Conservation (phyloP, 2,113 vertebrate species). For the Lycaon pictus region DNA sequence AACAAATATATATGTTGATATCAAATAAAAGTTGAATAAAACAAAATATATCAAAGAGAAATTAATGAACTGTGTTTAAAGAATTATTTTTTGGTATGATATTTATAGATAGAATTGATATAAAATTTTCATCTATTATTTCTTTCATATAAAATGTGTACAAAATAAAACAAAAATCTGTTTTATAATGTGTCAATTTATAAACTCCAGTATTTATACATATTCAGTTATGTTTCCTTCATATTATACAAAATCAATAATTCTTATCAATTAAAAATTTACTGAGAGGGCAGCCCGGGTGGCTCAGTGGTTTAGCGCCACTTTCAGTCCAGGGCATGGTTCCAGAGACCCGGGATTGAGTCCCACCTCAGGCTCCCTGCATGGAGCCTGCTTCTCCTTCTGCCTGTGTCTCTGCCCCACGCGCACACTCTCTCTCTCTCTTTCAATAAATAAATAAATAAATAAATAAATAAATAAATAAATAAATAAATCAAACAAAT, state of each 20-base stretch:
- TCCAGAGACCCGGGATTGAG: too few relatives aligned
- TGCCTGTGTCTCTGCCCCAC: too few relatives aligned
- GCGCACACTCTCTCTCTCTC: too few relatives aligned
- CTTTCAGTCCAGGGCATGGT: too few relatives aligned
- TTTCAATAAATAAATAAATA: too few relatives aligned
- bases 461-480: too few relatives aligned
- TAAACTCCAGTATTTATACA: not conserved
- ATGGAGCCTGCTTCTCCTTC: too few relatives aligned
- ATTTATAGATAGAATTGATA: slow-evolving; percentile 29
- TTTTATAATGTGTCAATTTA: not conserved
- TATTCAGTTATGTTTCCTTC: not conserved
- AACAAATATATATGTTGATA: not conserved
- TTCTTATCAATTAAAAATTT: not conserved
- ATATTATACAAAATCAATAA: not conserved
- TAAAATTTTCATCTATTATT: not conserved
- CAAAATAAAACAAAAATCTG: not conserved
- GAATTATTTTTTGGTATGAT: not conserved
- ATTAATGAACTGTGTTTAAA: not conserved
- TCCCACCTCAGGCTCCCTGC: too few relatives aligned
- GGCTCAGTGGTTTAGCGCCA: too few relatives aligned
- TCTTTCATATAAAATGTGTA: not conserved
- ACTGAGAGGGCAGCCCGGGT: too few relatives aligned
- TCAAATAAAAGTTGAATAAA: slow-evolving; percentile 56
- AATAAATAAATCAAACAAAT: too few relatives aligned
- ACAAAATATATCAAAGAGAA: not conserved